phyloP scores from a whole-genome alignment of 2,113 vertebrate genomes.

The Taurulus bubalis region DNA sequence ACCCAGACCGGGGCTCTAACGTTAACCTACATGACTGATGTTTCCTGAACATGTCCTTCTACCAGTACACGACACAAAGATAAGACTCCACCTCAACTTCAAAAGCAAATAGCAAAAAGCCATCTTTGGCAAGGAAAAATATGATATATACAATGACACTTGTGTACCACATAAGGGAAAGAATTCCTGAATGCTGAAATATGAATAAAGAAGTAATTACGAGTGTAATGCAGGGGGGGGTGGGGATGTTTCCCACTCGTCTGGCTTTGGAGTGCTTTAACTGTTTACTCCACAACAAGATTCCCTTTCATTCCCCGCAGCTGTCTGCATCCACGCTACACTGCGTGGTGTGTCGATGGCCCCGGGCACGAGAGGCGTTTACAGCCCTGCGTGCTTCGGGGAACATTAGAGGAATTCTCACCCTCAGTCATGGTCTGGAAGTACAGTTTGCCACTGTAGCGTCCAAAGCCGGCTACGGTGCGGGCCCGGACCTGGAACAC shows the following conservation, averaged over 20 bases:
- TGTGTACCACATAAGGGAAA: neutral
- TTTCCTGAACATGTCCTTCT: slow-evolving; percentile 57
- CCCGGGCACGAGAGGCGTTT: slow-evolving; percentile 57
- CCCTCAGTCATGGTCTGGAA: slow-evolving; percentile 99
- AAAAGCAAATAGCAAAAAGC: slow-evolving; percentile 7
- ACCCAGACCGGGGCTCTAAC: slow-evolving; percentile 62
- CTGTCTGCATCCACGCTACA: slow-evolving; percentile 51
- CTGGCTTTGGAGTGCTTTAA: neutral
- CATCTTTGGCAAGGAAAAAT: neutral
- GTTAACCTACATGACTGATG: slow-evolving; percentile 69
- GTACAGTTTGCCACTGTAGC: slow-evolving; percentile 98
- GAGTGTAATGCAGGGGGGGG: too few relatives aligned
- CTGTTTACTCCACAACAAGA: slow-evolving; percentile 57
- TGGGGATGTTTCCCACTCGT: too few relatives aligned
- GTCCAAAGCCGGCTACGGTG: slow-evolving; percentile 96
- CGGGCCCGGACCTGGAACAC: slow-evolving; percentile 99
- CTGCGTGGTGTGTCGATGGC: slow-evolving; percentile 25
- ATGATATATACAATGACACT: neutral
- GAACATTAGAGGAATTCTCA: slow-evolving; percentile 78
- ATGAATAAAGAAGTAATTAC: neutral
- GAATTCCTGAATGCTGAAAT: neutral
- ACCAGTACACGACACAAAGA: slow-evolving; percentile 38
- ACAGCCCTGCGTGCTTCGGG: slow-evolving; percentile 48
- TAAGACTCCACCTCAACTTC: slow-evolving; percentile 29
- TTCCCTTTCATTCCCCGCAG: slow-evolving; percentile 44